Conservation (phyloP, 2,797 vertebrate genomes). For the Lepidocolaptes lacrymiger region DNA sequence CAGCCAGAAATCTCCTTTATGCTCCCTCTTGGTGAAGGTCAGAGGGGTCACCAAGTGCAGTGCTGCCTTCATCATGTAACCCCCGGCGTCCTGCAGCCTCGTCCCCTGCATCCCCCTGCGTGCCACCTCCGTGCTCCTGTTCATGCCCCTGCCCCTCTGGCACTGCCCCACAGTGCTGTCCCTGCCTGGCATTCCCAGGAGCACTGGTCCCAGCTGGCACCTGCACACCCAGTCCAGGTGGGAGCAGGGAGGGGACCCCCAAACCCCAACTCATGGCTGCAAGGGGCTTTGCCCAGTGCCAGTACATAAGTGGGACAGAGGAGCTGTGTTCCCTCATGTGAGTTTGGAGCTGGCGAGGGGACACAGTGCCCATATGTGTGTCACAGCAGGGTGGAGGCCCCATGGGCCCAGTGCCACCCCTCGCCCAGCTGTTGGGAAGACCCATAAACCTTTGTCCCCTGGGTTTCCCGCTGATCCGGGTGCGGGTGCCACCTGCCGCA, state of each 20-base stretch:
- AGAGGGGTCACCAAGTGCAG: neutral
- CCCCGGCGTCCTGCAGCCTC: accelerated
- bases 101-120: neutral
- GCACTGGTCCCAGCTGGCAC: neutral
- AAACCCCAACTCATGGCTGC: neutral
- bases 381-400: neutral
- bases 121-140: neutral
- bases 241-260: neutral
- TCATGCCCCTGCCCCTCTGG: neutral
- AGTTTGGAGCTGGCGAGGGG: neutral
- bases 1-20: neutral
- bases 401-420: neutral
- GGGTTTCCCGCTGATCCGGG: accelerated
- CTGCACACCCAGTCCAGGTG: neutral
- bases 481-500: accelerated
- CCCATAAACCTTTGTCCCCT: neutral
- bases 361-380: neutral
- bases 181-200: accelerated
- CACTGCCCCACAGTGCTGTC: neutral
- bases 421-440: neutral
- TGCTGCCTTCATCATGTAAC: accelerated
- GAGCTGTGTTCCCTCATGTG: accelerated
- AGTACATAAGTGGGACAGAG: no score
- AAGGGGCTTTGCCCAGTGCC: accelerated
- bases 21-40: neutral